Evolutionary conservation across 2,888 invertebrate species (phyloP).

Genomic region (Phyllotreta striolata): DNA sequence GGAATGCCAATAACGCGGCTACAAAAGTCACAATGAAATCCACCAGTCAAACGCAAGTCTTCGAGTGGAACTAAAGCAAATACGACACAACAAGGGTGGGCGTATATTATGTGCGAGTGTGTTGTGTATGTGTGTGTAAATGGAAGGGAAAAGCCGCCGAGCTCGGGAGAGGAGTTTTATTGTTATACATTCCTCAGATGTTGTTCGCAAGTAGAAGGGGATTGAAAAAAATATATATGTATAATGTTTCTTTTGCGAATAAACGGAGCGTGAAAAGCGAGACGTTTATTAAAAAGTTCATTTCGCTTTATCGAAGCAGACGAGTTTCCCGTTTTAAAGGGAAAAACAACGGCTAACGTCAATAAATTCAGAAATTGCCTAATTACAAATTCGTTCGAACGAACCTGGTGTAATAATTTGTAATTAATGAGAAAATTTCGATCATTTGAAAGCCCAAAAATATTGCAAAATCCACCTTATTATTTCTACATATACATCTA

Average conservation of each 20-base stretch:
- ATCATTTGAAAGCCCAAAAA: too few relatives aligned
- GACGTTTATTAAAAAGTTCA: constrained; percentile 25
- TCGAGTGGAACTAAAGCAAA: constrained; percentile 39
- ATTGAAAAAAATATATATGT: constrained; percentile 17
- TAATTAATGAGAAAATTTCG: too few relatives aligned
- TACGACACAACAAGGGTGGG: constrained; percentile 38
- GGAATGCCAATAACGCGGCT: too few relatives aligned
- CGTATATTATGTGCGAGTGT: background rate
- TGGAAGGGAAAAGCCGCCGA: constrained; percentile 31
- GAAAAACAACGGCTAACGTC: background rate
- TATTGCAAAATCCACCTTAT: too few relatives aligned
- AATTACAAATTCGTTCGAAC: too few relatives aligned
- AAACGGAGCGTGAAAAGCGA: constrained; percentile 8
- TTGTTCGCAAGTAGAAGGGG: constrained; percentile 21
- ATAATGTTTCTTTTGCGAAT: constrained; percentile 28
- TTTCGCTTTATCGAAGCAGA: constrained; percentile 16
- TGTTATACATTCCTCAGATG: constrained; percentile 31
- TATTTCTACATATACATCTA: too few relatives aligned
- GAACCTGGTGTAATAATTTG: too few relatives aligned
- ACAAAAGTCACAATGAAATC: constrained; percentile 39
- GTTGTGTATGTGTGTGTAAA: constrained; percentile 25
- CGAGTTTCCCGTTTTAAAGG: constrained; percentile 1
- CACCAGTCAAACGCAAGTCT: constrained; percentile 35
- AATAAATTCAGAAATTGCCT: too few relatives aligned
- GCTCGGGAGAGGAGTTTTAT: constrained; percentile 32